Evolutionary conservation across 2,797 vertebrate genomes (phyloP), one percentile per base, ranked within the genome.

Genomic region (Sebastes vulpes): DNA sequence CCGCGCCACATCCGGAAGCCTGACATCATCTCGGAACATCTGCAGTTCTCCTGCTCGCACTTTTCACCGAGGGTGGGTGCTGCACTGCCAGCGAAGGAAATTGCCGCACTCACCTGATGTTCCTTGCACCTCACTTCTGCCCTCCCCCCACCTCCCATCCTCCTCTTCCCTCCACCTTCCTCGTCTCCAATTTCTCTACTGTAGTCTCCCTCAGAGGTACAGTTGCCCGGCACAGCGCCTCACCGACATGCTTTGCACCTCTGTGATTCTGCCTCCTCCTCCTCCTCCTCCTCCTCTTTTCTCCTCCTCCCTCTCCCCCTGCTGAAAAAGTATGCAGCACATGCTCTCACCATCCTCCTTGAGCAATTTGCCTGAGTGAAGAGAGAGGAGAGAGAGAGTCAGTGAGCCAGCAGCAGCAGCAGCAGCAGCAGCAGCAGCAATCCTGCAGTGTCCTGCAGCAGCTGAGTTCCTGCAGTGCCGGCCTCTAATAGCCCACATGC

Each of bases 21-120:
- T 95, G 94, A 95, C 94, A 95, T 95, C 93, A 95, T 94, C 93
- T 88, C 65, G 53, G 80, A 95, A 93, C 95, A 96, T 95, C 95
- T 96, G 95, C 96, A 96, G 95, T 95, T 95, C 90, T 92, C 86
- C 89, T 85, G 87, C 90, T 90, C 84, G 38, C 79, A 88, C 81
- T 86, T 46, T 88, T 93, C 78, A 77, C 87, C 84, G 74, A 89
- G 88, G 90, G 89, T 80, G 81, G 88, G 89, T 94, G 93, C 93
- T 90, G 93, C 91, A 93, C 89, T 86, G 92, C 87, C 90, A 88
- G 93, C 86, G 86, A 72, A 94, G 89, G 89, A 89, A 95, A 95
- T 92, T 96, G 95, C 95, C 94, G 96, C 96, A 96, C 96, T 96
- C 95, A 96, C 95, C 95, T 97, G 95, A 96, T 95, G 91, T 96